Conservation (phyloP, 2,113 vertebrate genomes). For the pig (Sus scrofa) region DNA sequence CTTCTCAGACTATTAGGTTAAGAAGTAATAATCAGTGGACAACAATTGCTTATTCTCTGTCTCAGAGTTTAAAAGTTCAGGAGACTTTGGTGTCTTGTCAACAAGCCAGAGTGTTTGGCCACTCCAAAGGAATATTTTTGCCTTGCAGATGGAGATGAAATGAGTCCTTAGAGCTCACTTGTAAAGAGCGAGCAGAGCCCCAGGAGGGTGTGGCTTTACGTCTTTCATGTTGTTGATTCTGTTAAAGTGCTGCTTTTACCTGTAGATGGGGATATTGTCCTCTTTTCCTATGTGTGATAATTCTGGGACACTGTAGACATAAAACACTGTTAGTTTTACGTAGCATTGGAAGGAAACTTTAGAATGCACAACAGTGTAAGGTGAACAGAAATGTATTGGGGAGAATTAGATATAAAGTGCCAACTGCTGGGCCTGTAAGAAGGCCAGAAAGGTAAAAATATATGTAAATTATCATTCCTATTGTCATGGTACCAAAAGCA, state of each 20-base stretch:
- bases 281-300: background rate
- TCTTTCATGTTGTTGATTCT: background rate
- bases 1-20: background rate
- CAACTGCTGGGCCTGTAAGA: background rate
- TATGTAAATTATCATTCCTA: background rate
- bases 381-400: background rate
- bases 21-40: background rate
- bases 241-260: background rate
- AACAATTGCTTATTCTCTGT: conserved; percentile 36
- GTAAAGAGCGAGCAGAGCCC: background rate
- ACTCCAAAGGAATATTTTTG: conserved; percentile 34
- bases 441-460: background rate
- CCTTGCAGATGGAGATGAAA: conserved; percentile 27
- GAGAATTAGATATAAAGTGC: background rate
- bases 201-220: conserved; percentile 34
- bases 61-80: conserved; percentile 51
- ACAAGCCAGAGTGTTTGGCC: background rate
- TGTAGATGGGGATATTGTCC: background rate
- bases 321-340: background rate
- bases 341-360: conserved; percentile 25
- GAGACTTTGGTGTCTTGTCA: conserved; percentile 3
- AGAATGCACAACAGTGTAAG: background rate
- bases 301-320: background rate
- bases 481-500: background rate
- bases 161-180: background rate